phyloP scores from a whole-genome alignment of 2,888 invertebrate genomes.

The Spicauda simplicius region DNA sequence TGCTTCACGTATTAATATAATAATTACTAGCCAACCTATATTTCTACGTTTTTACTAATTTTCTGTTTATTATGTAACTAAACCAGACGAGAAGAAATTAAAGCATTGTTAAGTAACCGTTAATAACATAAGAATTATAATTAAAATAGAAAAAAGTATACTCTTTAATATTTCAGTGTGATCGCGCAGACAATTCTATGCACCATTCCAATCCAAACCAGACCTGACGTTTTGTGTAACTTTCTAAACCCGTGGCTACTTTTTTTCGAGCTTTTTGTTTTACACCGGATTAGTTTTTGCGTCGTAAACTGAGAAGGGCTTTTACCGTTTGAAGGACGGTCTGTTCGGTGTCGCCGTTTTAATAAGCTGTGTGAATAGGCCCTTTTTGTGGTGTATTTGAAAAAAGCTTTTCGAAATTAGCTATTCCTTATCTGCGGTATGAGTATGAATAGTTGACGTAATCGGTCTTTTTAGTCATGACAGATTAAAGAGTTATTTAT shows the following conservation, averaged over 20 bases:
- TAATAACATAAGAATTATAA: too few relatives aligned
- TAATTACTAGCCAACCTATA: too few relatives aligned
- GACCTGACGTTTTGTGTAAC: not conserved
- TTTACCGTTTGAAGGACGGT: conserved; percentile 51
- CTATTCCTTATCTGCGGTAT: conserved; percentile 14
- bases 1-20: too few relatives aligned
- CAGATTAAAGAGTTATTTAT: conserved; percentile 19
- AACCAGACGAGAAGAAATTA: too few relatives aligned
- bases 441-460: conserved; percentile 16
- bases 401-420: conserved; percentile 21
- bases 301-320: conserved; percentile 59
- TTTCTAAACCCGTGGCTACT: conserved; percentile 36
- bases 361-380: conserved; percentile 48
- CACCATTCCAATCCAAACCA: not conserved
- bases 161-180: too few relatives aligned
- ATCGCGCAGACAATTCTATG: not conserved
- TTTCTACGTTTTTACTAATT: too few relatives aligned
- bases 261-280: conserved; percentile 43
- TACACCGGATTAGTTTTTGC: conserved; percentile 56
- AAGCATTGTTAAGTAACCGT: too few relatives aligned
- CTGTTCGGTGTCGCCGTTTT: conserved; percentile 47
- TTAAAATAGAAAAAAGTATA: too few relatives aligned
- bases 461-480: conserved; percentile 13
- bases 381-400: conserved; percentile 19
- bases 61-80: too few relatives aligned